Percentiles rank a stretch among this genome's conserved stretches.
Evolutionary conservation across 2,113 vertebrate species (phyloP).

Genomic region (Verasper variegatus): DNA sequence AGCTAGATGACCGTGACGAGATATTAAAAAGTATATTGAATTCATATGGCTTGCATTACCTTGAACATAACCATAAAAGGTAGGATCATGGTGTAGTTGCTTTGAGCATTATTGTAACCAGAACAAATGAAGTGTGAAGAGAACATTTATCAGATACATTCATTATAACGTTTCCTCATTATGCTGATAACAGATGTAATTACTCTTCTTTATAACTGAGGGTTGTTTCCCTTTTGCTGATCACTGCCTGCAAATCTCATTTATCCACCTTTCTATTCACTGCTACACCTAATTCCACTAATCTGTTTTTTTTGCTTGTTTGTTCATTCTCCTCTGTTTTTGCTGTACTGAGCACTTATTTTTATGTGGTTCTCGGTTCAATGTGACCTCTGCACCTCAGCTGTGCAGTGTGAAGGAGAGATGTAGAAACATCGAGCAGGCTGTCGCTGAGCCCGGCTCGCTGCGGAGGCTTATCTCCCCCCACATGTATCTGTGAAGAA

Average conservation of each 20-base stretch:
- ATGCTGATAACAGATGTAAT: not conserved
- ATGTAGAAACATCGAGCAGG: not conserved
- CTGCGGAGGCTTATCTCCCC: constrained; percentile 47
- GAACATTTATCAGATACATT: not conserved
- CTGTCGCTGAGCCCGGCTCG: constrained; percentile 38
- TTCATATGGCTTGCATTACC: no score
- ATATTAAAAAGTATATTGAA: no score
- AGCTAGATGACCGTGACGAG: no score
- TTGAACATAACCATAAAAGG: not conserved
- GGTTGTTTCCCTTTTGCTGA: not conserved
- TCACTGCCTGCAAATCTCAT: no score
- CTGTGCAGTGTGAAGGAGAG: constrained; percentile 1
- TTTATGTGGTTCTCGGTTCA: not conserved
- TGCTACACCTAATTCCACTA: no score
- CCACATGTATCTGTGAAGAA: constrained; percentile 38
- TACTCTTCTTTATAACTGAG: not conserved
- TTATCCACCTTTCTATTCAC: no score
- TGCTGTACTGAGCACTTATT: not conserved
- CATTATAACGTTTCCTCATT: not conserved
- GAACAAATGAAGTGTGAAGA: not conserved
- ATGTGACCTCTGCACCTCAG: constrained; percentile 42
- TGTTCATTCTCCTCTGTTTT: not conserved
- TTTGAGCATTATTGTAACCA: not conserved
- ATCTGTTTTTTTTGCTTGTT: not conserved
- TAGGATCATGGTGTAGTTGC: not conserved